Base-by-base conservation (phyloP, 1,140 invertebrate species). In the Halesus radiatus region DNA sequence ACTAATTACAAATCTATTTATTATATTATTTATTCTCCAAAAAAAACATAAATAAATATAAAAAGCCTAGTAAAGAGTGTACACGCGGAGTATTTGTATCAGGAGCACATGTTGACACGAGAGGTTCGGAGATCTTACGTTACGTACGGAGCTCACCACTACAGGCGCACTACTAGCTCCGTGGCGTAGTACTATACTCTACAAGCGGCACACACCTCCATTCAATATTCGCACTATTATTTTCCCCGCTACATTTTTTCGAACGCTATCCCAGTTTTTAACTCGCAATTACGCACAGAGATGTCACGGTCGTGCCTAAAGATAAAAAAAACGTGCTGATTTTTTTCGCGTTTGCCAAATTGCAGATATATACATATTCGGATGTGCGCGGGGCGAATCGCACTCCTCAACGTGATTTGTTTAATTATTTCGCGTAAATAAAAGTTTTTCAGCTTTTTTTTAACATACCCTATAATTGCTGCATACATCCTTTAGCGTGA, bases 191-290 rank as follows among this genome's bases (percentile, higher is more conserved):
- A 58, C 52, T 54, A 53, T 74, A 58, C 50, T 74, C 54, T 75
- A 18, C 72, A 32, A 53, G 23, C 72, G 10, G 50, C 18, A 75
- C 72, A 58, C 53, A 75, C 72, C 72, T 75, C 54, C 72, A 75
- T 75, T 75, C 72, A 75, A 50, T 58, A 58, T 58, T 75, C 72
- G 72, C 72, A 75, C 72, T 75, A 75, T 75, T 72, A 45, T 45
- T 72, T 75, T 75, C 53, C 72, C 18, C 72, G 72, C 53, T 58
- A 56, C 53, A 56, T 37, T 75, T 75, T 75, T 75, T 75, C 32
- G 58, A 75, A 75, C 68, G 72, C 72, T 58, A 75, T 75, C 72
- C 72, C 54, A 75, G 72, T 75, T 58, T 60, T 75, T 76, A 66
- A 76, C 75, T 76, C 75, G 56, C 13, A 37, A n/a, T n/a, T 15